These are phyloP conservation scores for Sesia bembeciformis DNA, from an alignment of 2,888 invertebrate genomes.

Conservation along the genomic window DNA sequence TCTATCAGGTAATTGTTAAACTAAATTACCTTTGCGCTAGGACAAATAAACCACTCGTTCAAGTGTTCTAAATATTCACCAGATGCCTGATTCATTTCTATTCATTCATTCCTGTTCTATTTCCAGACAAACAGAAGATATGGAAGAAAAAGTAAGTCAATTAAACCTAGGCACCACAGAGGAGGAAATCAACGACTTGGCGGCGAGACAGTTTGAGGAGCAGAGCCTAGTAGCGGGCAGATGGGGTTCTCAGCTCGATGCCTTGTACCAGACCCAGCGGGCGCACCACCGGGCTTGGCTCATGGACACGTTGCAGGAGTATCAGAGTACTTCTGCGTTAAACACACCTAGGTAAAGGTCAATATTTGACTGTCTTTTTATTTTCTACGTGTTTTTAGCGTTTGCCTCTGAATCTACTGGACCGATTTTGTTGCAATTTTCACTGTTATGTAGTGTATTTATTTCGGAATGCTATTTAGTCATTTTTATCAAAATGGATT, in stretches of 20 bases:
- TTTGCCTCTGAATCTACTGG: too few species aligned
- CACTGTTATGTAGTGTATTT: too few species aligned
- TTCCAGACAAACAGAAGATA: constrained; percentile 87
- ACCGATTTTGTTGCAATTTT: too few species aligned
- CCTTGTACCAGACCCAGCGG: constrained; percentile 87
- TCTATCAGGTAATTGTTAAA: too few species aligned
- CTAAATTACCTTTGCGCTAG: too few species aligned
- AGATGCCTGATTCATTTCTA: too few species aligned
- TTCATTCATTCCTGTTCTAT: not conserved
- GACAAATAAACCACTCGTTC: too few species aligned
- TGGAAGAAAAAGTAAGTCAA: constrained; percentile 88
- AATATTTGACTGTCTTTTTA: too few species aligned
- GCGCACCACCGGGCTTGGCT: constrained; percentile 93
- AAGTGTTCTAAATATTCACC: too few species aligned
- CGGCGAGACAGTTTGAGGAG: constrained; percentile 86
- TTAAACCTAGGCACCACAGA: constrained; percentile 86
- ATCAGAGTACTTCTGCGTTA: constrained; percentile 72
- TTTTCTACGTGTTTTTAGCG: not conserved
- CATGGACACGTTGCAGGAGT: constrained; percentile 84
- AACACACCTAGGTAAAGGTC: constrained; percentile 29
- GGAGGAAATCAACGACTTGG: constrained; percentile 87
- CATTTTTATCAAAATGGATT: too few species aligned
- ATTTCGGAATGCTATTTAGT: too few species aligned
- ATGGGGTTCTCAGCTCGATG: constrained; percentile 89
- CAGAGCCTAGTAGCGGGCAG: constrained; percentile 89